Percentiles rank a stretch among this genome's conserved stretches.
phyloP scores from a whole-genome alignment of 2,797 vertebrate species.

The Sebastolobus alascanus region DNA sequence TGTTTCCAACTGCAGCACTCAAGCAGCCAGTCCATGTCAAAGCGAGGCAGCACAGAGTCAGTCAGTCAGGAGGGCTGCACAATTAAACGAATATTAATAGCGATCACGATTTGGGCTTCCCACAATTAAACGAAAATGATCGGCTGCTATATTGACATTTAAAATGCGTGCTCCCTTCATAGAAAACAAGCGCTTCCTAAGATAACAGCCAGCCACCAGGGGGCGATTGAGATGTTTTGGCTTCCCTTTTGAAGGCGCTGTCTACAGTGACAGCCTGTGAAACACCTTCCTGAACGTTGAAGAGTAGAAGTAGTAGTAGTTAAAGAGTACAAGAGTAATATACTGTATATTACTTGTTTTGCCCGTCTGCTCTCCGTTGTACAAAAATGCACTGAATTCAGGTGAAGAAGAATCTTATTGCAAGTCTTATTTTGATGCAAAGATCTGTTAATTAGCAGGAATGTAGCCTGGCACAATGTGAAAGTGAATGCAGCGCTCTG shows the following conservation, averaged over 20 bases:
- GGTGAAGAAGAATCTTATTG: neutral
- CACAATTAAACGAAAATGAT: neutral
- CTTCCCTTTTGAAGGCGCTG: too few species aligned
- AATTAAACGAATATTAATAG: neutral
- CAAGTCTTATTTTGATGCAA: neutral
- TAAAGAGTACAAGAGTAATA: neutral
- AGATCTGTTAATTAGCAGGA: neutral
- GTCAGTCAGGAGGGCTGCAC: neutral
- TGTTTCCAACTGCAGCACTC: slow-evolving; percentile 72
- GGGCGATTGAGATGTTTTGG: neutral
- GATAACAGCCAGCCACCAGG: neutral
- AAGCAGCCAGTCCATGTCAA: slow-evolving; percentile 72
- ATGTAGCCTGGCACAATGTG: neutral
- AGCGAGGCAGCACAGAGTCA: slow-evolving; percentile 71
- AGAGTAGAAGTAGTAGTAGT: too few species aligned
- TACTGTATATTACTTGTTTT: neutral
- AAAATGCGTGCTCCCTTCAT: neutral
- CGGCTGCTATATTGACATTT: neutral
- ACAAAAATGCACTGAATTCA: too few species aligned
- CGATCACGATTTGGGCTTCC: neutral
- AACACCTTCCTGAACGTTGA: neutral
- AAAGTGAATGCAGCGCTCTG: neutral
- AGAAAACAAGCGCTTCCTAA: neutral
- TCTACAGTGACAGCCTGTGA: neutral
- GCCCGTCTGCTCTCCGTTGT: too few species aligned